Base-by-base conservation (phyloP, 2,888 invertebrate genomes). In the Plagiodera versicolora region DNA sequence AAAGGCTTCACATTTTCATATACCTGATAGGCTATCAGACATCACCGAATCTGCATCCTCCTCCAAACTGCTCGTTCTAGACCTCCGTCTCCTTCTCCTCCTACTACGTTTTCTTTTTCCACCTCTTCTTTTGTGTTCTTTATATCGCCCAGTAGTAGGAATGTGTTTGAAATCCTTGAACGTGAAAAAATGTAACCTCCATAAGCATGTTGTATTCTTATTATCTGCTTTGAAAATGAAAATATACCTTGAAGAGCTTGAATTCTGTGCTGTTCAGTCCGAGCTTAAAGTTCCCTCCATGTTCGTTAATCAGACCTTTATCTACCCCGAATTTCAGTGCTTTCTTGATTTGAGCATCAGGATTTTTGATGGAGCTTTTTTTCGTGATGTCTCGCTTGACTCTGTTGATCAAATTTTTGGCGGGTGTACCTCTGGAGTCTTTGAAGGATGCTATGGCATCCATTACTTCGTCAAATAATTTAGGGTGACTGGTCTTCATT, bases 381-480 rank as follows among this genome's bases (percentile, higher is more conserved):
- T n/a, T 39, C 14, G 39, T 10, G 11, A 39, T 8, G 39, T 39
- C 14, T 11, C 39, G n/a, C 11, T 39, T 14, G 14, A 39, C 39
- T 39, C 14, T 39, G 3, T 39, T 14, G 6, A 39, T 39, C 4
- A 39, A n/a, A 4, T 11, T 39, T 39, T 14, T 39, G 2, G 39
- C 39, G 2, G 39, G 39, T n/a, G 39, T 39, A n/a, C 39, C 39
- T 6, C 6, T 55, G 0, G 55, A 9, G 11, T 60, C 60, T 46
- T 50, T 60, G 1, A 60, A 49, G 14, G 48, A 19, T 10, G 60
- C 50, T 20, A 60, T 60, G 8, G 60, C 55, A 14, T 60, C 60
- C 20, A 60, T 30, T 8, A 60, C 60, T 50, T 60, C 60, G 18
- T 55, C 44, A 19, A 59, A 54, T 1, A 59, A 19, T n/a, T 48